These are phyloP conservation scores for Paraplagusia blochii DNA, from an alignment of 2,113 vertebrate genomes.

Conservation along the genomic window DNA sequence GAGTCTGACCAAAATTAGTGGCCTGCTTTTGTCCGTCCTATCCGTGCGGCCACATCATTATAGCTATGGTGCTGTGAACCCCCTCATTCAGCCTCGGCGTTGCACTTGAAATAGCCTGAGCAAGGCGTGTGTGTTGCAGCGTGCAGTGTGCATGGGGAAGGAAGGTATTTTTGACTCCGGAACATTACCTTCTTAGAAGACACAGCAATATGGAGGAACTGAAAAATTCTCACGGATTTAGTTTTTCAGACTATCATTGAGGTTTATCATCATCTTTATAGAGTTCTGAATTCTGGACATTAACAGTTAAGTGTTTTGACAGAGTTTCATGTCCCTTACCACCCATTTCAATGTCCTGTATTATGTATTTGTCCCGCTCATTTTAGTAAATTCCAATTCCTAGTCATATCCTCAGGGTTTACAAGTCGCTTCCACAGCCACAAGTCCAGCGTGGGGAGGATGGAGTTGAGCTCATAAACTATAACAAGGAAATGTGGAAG, in stretches of 20 bases:
- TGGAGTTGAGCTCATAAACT: conserved; percentile 4
- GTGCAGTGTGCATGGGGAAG: background rate
- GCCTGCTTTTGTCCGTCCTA: conserved; percentile 65
- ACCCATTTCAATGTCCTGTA: no score
- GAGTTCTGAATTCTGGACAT: no score
- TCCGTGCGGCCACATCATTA: conserved; percentile 74
- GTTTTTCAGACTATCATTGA: no score
- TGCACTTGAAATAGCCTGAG: conserved; percentile 60
- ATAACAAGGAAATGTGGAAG: conserved; percentile 4
- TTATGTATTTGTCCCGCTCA: background rate
- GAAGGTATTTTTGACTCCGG: conserved; percentile 30
- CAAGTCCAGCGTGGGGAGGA: conserved; percentile 11
- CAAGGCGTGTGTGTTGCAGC: conserved; percentile 13
- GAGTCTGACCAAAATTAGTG: conserved; percentile 75
- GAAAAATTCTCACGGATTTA: no score
- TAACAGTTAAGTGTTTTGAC: no score
- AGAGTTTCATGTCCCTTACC: no score
- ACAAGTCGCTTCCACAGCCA: conserved; percentile 33
- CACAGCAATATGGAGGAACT: background rate
- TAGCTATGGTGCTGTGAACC: conserved; percentile 52
- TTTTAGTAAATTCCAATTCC: background rate
- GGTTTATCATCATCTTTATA: no score
- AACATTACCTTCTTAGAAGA: conserved; percentile 31
- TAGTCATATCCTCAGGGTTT: conserved; percentile 17
- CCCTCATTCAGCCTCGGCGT: conserved; percentile 64